Base-by-base conservation (phyloP, 2,888 invertebrate species). In the Anthophora plumipes region DNA sequence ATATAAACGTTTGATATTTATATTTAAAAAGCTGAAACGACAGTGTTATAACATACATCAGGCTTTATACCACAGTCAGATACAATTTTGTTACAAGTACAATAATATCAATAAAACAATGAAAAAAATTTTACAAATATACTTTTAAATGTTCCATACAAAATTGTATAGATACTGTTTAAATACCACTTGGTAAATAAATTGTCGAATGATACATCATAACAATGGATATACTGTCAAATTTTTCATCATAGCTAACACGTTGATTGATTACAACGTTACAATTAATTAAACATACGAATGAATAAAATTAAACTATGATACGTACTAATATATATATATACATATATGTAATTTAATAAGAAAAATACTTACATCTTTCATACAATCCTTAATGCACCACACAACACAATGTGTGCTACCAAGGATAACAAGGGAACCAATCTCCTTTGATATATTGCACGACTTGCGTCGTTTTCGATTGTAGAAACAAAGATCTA, bases 361-460 rank as follows among this genome's bases (percentile, higher is more conserved):
- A 61, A 39, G 12, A 25, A 41, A 68, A 37, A 57, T 20, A 77
- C 86, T 86, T 57, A 86, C 86, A 22, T 82, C 76, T 83, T 68
- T 50, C 17, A 22, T 52, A 72, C 71, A 71, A 73, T 82, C 50
- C 69, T 43, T 48, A n/a, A 60, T 31, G 68, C 66, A 59, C 48
- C 59, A 85, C 69, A 80, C 80, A 81, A 76, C 63, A 73, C 43
- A 57, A 54, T 69, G 68, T 57, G 64, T 50, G 63, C 46, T 54
- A 70, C n/a, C 25, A 75, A 14, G 43, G 55, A 61, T 46, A 55
- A 48, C 60, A 52, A 67, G 41, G 48, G 20, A 46, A 75, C n/a
- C 64, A 57, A 31, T 31, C 57, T 69, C 46, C 25, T 57, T 52
- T 37, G 48, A 59, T 41, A 39, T 54, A 59, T 54, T 11, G 41